Conservation (phyloP, 2,888 invertebrate genomes). For the Melipona bicolor region DNA sequence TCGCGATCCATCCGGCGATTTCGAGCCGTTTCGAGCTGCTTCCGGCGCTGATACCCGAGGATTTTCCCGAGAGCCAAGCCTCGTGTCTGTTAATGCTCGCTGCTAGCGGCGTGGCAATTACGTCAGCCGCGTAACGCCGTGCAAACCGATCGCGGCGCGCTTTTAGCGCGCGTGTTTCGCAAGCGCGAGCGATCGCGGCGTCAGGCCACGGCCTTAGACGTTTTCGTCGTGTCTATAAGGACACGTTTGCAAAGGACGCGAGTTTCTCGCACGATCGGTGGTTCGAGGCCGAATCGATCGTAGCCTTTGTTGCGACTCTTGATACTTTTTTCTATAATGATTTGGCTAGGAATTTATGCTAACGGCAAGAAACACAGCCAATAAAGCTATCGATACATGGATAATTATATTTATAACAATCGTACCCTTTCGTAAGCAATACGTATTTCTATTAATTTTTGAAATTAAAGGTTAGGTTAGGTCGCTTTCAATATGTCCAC, state of each 20-base stretch:
- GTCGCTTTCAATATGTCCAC: too few species aligned
- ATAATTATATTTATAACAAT: too few species aligned
- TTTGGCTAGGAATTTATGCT: neutral
- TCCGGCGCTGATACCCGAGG: constrained; percentile 56
- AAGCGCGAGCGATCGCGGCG: constrained; percentile 67
- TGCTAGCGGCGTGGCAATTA: constrained; percentile 63
- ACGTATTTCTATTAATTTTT: too few species aligned
- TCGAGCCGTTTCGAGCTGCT: constrained; percentile 58
- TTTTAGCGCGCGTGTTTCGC: constrained; percentile 55
- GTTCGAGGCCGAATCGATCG: constrained; percentile 58
- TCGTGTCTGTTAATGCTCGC: constrained; percentile 6
- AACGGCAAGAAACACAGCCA: too few species aligned
- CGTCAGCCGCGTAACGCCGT: constrained; percentile 69
- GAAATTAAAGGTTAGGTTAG: too few species aligned
- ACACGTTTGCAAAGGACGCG: constrained; percentile 58
- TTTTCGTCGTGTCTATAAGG: constrained; percentile 45
- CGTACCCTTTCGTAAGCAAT: too few species aligned
- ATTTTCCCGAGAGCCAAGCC: constrained; percentile 19
- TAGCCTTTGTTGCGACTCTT: neutral
- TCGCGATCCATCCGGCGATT: constrained; percentile 65
- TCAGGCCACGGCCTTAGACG: constrained; percentile 68
- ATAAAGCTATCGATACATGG: too few species aligned
- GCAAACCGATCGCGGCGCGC: constrained; percentile 54
- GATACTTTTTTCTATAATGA: too few species aligned
- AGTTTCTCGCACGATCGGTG: constrained; percentile 57